phyloP scores from a whole-genome alignment of 1,140 invertebrate genomes.

The Apis cerana region DNA sequence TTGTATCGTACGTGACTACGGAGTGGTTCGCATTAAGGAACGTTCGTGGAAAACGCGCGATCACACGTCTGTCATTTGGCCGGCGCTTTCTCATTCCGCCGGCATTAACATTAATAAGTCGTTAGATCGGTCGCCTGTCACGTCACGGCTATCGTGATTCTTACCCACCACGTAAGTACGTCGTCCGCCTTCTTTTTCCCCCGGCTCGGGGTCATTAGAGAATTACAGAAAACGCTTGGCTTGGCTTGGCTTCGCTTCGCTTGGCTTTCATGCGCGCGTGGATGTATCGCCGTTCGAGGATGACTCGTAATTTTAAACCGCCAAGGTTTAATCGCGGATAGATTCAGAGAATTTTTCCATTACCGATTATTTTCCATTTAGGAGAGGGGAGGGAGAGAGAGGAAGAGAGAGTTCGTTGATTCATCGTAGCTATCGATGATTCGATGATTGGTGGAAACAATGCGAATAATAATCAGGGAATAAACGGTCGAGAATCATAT shows the following conservation, averaged over 20 bases:
- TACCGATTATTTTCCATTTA: too few species aligned
- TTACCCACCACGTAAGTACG: neutral
- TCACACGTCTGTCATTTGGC: slow-evolving; percentile 5
- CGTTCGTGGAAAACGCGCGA: slow-evolving; percentile 13
- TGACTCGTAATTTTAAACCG: neutral
- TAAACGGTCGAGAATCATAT: too few species aligned
- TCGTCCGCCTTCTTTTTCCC: neutral
- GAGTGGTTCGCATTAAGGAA: neutral
- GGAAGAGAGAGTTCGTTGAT: neutral
- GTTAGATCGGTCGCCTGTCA: slow-evolving; percentile 18
- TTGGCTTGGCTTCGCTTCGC: neutral
- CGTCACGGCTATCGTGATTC: slow-evolving; percentile 11
- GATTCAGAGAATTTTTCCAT: too few species aligned
- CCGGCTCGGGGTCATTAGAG: neutral
- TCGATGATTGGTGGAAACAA: too few species aligned
- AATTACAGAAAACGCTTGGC: neutral
- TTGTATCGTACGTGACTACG: neutral
- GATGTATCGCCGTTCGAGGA: neutral
- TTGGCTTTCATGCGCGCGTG: neutral
- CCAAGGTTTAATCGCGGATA: neutral
- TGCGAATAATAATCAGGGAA: too few species aligned
- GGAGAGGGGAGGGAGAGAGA: too few species aligned
- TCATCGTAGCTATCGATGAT: too few species aligned
- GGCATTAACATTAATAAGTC: slow-evolving; percentile 25
- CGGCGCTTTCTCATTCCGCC: slow-evolving; percentile 4